Percentiles rank a stretch among this genome's conserved stretches.
These are phyloP conservation scores for Elachura formosa DNA, from an alignment of 2,113 vertebrate genomes.

Conservation along the genomic window DNA sequence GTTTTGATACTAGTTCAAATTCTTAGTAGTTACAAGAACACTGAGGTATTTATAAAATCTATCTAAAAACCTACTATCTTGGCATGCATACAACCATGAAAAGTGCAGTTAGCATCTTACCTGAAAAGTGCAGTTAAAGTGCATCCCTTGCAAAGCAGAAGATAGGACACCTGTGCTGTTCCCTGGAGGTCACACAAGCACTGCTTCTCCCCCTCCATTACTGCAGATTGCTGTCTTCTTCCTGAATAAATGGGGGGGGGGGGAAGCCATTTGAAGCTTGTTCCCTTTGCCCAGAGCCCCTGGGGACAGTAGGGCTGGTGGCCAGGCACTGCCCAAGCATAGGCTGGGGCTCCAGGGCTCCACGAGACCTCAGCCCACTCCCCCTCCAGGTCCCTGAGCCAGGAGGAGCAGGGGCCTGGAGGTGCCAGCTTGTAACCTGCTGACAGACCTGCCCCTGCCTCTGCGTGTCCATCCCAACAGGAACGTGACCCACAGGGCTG, in stretches of 20 bases:
- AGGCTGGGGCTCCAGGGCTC: not conserved
- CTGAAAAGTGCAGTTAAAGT: not conserved
- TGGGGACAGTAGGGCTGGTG: not conserved
- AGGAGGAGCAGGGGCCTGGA: not conserved
- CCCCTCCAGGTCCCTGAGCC: not conserved
- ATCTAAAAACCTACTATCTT: not conserved
- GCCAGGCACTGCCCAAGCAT: not conserved
- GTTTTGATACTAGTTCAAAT: not conserved
- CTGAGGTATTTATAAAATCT: not conserved
- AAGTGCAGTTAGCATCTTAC: not conserved
- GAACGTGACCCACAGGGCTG: not conserved
- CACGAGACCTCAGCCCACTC: not conserved
- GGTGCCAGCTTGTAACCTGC: not conserved
- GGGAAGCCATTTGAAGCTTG: not conserved
- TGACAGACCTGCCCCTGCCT: not conserved
- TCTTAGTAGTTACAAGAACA: not conserved
- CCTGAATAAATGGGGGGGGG: not conserved
- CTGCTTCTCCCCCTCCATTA: not conserved
- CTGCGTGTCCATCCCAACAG: not conserved
- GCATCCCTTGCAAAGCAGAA: not conserved
- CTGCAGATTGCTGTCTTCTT: not conserved
- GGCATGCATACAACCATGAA: not conserved
- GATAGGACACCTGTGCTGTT: fast-evolving
- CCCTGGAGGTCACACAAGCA: not conserved
- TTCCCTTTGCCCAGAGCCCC: not conserved